Base-by-base conservation (phyloP, 2,113 vertebrate genomes). In the Egretta garzetta region DNA sequence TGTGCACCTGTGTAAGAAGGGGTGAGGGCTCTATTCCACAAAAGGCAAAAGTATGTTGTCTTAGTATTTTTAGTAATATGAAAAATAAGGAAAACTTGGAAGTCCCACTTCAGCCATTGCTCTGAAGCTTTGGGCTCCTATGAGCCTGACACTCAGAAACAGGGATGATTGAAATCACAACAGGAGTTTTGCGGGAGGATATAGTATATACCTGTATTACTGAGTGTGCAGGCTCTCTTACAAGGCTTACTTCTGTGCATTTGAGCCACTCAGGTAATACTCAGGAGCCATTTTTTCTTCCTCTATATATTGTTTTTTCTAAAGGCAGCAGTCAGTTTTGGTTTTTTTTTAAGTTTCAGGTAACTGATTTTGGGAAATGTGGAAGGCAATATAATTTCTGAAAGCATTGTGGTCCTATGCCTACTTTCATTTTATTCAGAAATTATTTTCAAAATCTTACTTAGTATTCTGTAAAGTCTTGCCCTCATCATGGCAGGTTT, bases 271-370 rank as follows among this genome's bases (percentile, higher is more conserved):
- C 10, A 16, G 28, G 5, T 50, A 60, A 35, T 79, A 79, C 39
- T 55, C 41, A 56, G 32, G 35, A 86, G 35, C 20, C 1, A 27
- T 43, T 81, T 77, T 64, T 50, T 20, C 4, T 55, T 66, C 17
- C 2, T 39, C 11, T 87, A 0, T 58, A 2, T 74, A 33, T 50
- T 74, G 9, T 6, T 55, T n/a, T 84, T 71, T 79, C 45, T 71
- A 33, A 17, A 79, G 27, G 30, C 15, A 87, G 6, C 0, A 0
- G n/a, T 71, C 30, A 35, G 45, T 43, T 43, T 43, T 43, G 15
- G 3, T 56, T 43, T 74, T 64, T 1, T 22, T 49, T 49, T 49
- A 49, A 23, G 47, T 49, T 49, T 49, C 11, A 33, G 5, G 22
- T 60, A 63, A 37, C 20, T 47, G 33, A 47, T 52, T 75, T 79